Evolutionary conservation across 23 tunicate species (phyloP).

Genomic region (Pegea sp.): DNA sequence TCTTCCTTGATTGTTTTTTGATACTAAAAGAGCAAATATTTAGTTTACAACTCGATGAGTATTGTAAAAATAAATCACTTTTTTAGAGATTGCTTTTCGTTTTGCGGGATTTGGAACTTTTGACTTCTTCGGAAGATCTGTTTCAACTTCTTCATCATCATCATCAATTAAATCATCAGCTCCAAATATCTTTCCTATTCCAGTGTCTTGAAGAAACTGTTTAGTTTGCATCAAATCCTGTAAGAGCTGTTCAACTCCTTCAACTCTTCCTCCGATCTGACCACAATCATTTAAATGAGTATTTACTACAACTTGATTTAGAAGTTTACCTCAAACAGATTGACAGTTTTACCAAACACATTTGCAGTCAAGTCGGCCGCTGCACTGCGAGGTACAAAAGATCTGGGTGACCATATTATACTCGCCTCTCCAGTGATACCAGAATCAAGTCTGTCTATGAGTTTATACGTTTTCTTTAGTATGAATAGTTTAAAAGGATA

Average conservation of each 20-base stretch:
- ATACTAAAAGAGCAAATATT: background rate
- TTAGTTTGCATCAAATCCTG: too few relatives aligned
- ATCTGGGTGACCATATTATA: slow-evolving; percentile 75
- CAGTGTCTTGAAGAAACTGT: slow-evolving; percentile 26
- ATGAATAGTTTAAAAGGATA: background rate
- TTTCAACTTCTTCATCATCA: slow-evolving; percentile 15
- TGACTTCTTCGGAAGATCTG: too few relatives aligned
- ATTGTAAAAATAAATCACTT: too few relatives aligned
- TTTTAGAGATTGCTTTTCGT: too few relatives aligned
- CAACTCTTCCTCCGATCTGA: slow-evolving; percentile 79
- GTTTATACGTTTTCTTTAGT: background rate
- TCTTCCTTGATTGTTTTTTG: background rate
- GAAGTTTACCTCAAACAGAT: slow-evolving; percentile 84
- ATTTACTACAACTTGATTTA: too few relatives aligned
- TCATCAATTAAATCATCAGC: slow-evolving; percentile 10
- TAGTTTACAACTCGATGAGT: too few relatives aligned
- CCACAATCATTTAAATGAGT: too few relatives aligned
- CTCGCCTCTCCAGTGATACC: slow-evolving; percentile 81
- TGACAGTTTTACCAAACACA: slow-evolving; percentile 80
- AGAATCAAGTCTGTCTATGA: slow-evolving; percentile 37
- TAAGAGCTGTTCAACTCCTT: slow-evolving; percentile 50
- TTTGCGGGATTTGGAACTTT: too few relatives aligned
- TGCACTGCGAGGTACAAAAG: slow-evolving; percentile 74
- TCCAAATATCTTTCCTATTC: slow-evolving; percentile 15
- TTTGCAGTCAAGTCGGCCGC: slow-evolving; percentile 33